Percentiles rank a stretch among this genome's conserved stretches.
These are phyloP conservation scores for Bubo scandiacus DNA, from an alignment of 2,113 vertebrate species.

Conservation along the genomic window DNA sequence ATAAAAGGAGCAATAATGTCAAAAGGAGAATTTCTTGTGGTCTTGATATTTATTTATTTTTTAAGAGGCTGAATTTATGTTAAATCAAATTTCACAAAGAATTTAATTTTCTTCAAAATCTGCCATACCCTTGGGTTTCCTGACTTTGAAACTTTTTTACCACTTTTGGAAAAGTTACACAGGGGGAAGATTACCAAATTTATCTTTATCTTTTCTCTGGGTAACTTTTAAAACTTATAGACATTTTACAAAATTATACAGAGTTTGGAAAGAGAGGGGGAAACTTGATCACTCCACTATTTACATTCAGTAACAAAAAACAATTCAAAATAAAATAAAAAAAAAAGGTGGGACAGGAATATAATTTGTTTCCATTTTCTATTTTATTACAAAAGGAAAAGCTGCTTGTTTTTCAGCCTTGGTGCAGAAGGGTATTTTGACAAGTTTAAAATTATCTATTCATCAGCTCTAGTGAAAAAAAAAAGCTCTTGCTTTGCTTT, in stretches of 20 bases:
- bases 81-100: neutral
- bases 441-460: slow-evolving; percentile 7
- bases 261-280: neutral
- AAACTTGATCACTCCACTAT: neutral
- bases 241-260: neutral
- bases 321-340: neutral
- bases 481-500: neutral
- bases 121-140: neutral
- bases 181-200: neutral
- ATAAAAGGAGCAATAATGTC: neutral
- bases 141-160: neutral
- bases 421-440: neutral
- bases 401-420: neutral
- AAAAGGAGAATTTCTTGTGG: neutral
- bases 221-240: neutral
- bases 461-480: neutral
- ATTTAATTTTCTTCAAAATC: neutral
- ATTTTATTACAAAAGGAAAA: neutral
- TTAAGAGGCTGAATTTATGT: neutral
- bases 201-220: neutral
- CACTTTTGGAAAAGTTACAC: neutral
- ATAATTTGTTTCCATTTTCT: neutral
- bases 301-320: neutral
- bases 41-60: neutral
- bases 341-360: rapidly evolving